These are phyloP conservation scores for Acanthurus leucopareius DNA, from an alignment of 2,797 vertebrate species.

Conservation along the genomic window DNA sequence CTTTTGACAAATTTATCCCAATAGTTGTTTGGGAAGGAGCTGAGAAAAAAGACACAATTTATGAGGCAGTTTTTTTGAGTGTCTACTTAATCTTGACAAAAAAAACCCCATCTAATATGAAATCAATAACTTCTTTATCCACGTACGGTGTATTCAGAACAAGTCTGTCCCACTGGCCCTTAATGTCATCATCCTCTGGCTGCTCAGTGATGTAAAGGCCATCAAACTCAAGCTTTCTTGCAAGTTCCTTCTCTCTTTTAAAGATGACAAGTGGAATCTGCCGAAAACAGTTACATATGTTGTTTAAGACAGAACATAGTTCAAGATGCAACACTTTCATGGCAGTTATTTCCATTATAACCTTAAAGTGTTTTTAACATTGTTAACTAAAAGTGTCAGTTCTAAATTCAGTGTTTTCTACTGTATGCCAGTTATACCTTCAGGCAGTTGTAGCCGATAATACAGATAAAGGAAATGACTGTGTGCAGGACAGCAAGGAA, in stretches of 20 bases:
- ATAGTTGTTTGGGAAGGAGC: constrained; percentile 97
- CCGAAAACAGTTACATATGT: constrained; percentile 2
- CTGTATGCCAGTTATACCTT: constrained; percentile 83
- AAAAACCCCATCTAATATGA: not conserved
- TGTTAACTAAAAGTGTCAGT: no score
- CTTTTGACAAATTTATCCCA: constrained; percentile 98
- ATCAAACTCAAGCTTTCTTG: constrained; percentile 94
- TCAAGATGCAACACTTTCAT: no score
- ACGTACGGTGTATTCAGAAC: constrained; percentile 95
- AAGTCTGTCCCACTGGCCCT: constrained; percentile 95
- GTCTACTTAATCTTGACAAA: not conserved
- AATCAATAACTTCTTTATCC: not conserved
- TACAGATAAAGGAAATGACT: constrained; percentile 94
- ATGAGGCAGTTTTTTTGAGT: not conserved
- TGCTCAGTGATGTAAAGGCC: constrained; percentile 96
- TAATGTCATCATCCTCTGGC: constrained; percentile 95
- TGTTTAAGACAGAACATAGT: not conserved
- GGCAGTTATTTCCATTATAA: no score
- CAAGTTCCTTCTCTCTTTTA: constrained; percentile 95
- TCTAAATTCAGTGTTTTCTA: not conserved
- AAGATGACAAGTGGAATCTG: constrained; percentile 96
- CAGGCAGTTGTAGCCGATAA: constrained; percentile 97
- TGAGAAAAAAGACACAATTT: constrained; percentile 60
- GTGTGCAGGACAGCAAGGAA: constrained; percentile 91
- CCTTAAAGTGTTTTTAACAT: no score